Percentiles rank a stretch among this genome's conserved stretches.
Conservation (phyloP, 2,888 invertebrate species). For the Chrysolina americana region DNA sequence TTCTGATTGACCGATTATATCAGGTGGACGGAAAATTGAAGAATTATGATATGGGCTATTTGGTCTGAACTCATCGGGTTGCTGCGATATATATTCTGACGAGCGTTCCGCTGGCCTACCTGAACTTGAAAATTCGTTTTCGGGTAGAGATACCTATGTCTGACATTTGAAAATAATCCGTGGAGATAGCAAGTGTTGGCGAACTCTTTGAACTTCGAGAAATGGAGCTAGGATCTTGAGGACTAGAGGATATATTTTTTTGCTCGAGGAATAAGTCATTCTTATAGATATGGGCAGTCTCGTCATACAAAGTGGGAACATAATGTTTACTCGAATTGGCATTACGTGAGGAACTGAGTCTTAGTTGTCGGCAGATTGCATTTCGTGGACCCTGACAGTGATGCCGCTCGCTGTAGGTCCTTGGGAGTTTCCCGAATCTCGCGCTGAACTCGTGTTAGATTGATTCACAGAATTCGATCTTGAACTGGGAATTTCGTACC, state of each 20-base stretch:
- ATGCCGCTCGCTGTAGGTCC: constrained; percentile 6
- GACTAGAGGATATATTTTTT: background rate
- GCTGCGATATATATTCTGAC: background rate
- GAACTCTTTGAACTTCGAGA: too few species aligned
- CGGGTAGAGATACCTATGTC: too few species aligned
- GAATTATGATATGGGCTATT: background rate
- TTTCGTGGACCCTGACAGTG: background rate
- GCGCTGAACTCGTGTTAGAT: background rate
- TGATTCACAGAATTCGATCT: background rate
- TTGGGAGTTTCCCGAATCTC: background rate
- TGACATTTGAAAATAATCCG: too few species aligned
- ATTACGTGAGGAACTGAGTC: too few species aligned
- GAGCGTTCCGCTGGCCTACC: background rate
- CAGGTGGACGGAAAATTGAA: constrained; percentile 3
- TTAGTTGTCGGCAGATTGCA: too few species aligned
- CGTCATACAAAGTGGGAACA: too few species aligned
- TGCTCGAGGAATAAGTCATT: too few species aligned
- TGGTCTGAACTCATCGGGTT: background rate
- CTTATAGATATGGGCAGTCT: too few species aligned
- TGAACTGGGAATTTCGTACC: constrained; percentile 1
- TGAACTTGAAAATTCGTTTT: too few species aligned
- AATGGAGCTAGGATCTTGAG: background rate
- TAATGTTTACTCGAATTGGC: too few species aligned
- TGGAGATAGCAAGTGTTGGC: too few species aligned
- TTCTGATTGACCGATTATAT: too few species aligned